Evolutionary conservation across 2,113 vertebrate species (phyloP), one percentile per base, ranked within the genome.

Genomic region (Notarius lentiginosus): DNA sequence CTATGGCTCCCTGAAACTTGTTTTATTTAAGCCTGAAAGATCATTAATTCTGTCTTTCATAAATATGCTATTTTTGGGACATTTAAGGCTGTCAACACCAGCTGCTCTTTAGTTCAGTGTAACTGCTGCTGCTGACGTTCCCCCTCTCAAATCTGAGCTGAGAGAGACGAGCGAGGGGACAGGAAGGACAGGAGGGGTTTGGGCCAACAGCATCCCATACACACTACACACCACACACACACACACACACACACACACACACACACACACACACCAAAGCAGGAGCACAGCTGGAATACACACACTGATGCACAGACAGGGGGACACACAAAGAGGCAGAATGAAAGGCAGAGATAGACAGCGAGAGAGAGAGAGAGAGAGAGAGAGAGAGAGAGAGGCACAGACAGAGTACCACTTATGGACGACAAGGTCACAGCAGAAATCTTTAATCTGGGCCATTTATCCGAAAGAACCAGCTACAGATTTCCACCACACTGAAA

Each of bases 21-120:
- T 82, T 86, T 84, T 82, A 51, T 90, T 90, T 61, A 83, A 82
- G 81, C 41, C 86, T 84, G 76, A 80, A 82, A 84, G 65, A 88
- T 83, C 84, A 87, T 88, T 90, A 90, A 90, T 80, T 88, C 82
- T 79, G 84, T 79, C 76, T 70, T 86, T 90, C 84, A 90, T 84
- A 84, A 90, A 90, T 76, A 79, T 63, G 76, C 89, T 90, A 88
- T 90, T 90, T 88, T 84, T 60, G 88, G 89, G 84, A 88, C 75
- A 84, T 88, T 90, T 84, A 82, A 87, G 49, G 84, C 82, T 88
- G 84, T 88, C 89, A 88, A 90, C 89, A 88, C 81, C 84, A 90
- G 87, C 87, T 88, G 84, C 76, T 79, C 82, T 86, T 76, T 72
- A 79, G 80, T 85, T 90, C 82, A 79, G 63, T 86, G 66, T 89